A percentile compares a stretch with the other conserved stretches of the same genome.
Evolutionary conservation across 2,797 vertebrate genomes (phyloP).

Genomic region (Dromococcyx pavoninus): DNA sequence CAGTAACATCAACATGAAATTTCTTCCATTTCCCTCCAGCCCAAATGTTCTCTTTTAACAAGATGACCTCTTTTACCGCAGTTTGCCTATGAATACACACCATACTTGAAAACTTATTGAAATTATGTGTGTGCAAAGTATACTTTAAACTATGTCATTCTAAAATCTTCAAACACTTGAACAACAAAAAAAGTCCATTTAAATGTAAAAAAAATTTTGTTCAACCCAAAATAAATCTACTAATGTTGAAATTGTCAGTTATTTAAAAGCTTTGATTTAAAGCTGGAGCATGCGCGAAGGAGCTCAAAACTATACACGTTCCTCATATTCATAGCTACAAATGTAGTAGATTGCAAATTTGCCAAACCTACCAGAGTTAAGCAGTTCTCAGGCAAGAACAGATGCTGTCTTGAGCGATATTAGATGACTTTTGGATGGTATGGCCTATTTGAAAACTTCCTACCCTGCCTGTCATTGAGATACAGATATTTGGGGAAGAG

Average conservation of each 20-base stretch:
- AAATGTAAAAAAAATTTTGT: neutral
- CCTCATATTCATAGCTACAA: neutral
- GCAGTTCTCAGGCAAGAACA: neutral
- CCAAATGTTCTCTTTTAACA: neutral
- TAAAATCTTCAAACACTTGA: neutral
- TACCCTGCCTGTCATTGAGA: neutral
- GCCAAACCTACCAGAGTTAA: neutral
- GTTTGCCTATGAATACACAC: neutral
- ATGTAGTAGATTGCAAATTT: neutral
- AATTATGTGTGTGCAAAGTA: neutral
- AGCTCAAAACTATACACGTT: neutral
- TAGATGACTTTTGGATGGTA: too few relatives aligned
- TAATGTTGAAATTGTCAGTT: neutral
- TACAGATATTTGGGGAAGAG: neutral
- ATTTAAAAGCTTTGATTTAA: neutral
- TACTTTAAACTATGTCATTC: fast-evolving
- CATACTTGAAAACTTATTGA: fast-evolving
- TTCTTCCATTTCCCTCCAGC: neutral
- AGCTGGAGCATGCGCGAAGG: neutral
- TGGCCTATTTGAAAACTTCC: neutral
- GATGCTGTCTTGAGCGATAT: neutral
- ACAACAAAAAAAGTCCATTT: neutral
- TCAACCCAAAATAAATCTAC: neutral
- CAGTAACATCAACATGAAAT: neutral
- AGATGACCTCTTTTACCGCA: neutral